Conservation (phyloP, 2,797 vertebrate species). For the Chelidonichthys spinosus region DNA sequence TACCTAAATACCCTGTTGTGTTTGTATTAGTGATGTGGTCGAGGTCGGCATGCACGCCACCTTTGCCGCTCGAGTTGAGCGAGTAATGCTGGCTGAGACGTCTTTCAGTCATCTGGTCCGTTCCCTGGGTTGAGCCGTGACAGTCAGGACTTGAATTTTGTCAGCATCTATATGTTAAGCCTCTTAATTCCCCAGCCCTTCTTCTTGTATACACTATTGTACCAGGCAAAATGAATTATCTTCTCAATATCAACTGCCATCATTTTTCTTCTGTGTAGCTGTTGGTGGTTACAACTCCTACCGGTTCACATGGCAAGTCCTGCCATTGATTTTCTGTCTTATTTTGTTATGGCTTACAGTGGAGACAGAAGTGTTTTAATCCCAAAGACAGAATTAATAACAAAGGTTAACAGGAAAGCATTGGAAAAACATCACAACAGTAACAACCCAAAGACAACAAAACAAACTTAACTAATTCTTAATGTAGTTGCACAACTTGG, state of each 20-base stretch:
- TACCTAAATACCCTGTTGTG: not conserved
- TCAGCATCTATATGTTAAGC: conserved; percentile 7
- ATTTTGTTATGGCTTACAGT: not conserved
- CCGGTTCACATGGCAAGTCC: not conserved
- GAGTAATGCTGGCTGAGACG: not conserved
- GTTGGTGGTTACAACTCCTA: conserved; percentile 1
- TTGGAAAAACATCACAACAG: not conserved
- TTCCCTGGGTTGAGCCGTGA: conserved; percentile 5
- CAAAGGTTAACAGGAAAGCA: not conserved
- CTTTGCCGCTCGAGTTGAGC: not conserved
- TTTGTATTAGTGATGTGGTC: not conserved
- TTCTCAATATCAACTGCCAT: not conserved
- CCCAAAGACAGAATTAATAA: not conserved
- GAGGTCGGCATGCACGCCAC: not conserved
- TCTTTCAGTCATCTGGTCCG: conserved; percentile 14
- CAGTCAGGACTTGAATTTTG: not conserved
- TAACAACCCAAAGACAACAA: not conserved
- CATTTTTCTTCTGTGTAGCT: not conserved
- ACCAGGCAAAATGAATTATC: not conserved
- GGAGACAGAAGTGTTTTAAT: not conserved
- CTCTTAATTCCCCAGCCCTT: conserved; percentile 10
- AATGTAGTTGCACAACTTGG: not conserved
- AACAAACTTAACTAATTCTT: not conserved
- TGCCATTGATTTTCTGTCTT: not conserved
- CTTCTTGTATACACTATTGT: conserved; percentile 1